Evolutionary conservation across 2,797 vertebrate genomes (phyloP).

Genomic region (Rhynchotus rufescens): DNA sequence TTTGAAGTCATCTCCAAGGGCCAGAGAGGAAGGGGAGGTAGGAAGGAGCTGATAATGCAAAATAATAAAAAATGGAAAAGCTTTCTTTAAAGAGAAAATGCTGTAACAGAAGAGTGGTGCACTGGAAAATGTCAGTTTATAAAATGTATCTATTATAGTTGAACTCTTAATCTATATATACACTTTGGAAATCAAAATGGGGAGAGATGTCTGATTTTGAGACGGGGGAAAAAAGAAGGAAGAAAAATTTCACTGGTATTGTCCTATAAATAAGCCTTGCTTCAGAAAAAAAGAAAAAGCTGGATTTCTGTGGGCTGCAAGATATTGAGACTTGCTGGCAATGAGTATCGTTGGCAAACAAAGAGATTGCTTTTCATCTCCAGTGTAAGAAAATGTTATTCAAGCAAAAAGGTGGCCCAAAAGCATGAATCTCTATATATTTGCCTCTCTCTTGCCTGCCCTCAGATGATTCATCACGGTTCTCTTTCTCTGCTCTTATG

Average conservation of each 20-base stretch:
- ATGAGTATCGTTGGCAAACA: background rate
- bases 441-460: background rate
- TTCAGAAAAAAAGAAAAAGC: too few species aligned
- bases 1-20: background rate
- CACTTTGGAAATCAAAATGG: background rate
- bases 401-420: background rate
- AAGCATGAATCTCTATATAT: background rate
- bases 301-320: background rate
- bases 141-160: background rate
- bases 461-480: background rate
- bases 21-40: background rate
- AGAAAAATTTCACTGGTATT: fast-evolving
- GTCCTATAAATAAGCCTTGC: background rate
- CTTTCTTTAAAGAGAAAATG: too few species aligned
- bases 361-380: background rate
- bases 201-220: background rate
- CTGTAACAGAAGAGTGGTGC: background rate
- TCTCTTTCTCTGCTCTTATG: background rate
- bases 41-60: background rate
- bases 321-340: background rate
- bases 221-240: background rate
- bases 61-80: background rate
- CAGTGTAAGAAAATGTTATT: background rate
- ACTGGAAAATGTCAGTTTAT: background rate
- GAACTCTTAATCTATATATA: background rate